A percentile compares a stretch with the other conserved stretches of the same genome.
Conservation (phyloP, 2,113 vertebrate genomes). For the Pedetes capensis region DNA sequence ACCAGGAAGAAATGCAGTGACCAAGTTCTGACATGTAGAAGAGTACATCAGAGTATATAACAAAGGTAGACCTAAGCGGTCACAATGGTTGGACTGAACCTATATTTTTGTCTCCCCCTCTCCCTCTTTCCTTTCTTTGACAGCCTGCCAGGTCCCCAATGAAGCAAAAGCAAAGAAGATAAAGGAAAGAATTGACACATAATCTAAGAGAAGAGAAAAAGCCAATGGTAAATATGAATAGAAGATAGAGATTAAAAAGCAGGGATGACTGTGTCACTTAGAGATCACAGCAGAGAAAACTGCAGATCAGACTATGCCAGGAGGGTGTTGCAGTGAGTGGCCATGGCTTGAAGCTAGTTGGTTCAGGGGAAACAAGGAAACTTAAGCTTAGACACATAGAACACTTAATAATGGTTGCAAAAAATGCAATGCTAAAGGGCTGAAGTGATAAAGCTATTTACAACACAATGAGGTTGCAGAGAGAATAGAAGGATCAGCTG, state of each 20-base stretch:
- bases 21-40: neutral
- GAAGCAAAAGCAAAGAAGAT: neutral
- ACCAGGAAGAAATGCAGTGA: neutral
- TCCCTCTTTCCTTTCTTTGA: neutral
- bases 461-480: neutral
- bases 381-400: neutral
- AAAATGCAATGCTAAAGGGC: neutral
- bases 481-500: neutral
- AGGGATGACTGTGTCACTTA: neutral
- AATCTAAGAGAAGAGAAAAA: neutral
- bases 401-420: neutral
- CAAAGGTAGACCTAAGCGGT: neutral
- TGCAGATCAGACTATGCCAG: neutral
- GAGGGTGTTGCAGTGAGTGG: fast-evolving
- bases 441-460: neutral
- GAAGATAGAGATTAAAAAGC: neutral
- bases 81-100: neutral
- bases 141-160: neutral
- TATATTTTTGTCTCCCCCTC: neutral
- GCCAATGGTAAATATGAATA: neutral
- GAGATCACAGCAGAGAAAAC: neutral
- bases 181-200: neutral
- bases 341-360: neutral
- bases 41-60: neutral
- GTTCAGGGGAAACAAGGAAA: neutral